A percentile compares a stretch with the other conserved stretches of the same genome.
Conservation (phyloP, 2,113 vertebrate species). For the Sceloporus undulatus region DNA sequence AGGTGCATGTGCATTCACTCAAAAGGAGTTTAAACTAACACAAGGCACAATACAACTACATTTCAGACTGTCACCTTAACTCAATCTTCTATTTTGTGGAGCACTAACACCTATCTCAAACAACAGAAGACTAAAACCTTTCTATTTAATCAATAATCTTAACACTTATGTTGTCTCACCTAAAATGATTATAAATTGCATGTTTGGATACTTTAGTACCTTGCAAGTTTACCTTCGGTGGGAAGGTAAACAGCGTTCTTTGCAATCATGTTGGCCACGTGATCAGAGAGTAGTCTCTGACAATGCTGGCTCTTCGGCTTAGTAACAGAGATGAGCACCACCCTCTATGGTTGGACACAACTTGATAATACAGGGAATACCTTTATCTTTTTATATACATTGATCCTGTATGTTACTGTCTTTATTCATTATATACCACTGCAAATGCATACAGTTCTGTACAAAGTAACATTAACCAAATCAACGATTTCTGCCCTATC, state of each 20-base stretch:
- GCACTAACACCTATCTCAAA: not conserved
- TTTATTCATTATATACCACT: not conserved
- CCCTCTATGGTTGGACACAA: no score
- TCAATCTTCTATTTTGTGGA: not conserved
- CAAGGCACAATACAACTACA: not conserved
- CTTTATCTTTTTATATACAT: no score
- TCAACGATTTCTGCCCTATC: not conserved
- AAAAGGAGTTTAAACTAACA: not conserved
- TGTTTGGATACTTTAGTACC: not conserved
- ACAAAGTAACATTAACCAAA: not conserved
- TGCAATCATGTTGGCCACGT: no score
- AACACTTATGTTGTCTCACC: not conserved
- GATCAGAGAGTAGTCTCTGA: no score
- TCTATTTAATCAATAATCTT: not conserved
- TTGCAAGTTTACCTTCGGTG: not conserved
- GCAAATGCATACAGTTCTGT: not conserved
- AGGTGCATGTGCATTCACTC: not conserved
- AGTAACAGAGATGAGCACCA: no score
- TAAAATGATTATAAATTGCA: not conserved
- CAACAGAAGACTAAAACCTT: not conserved
- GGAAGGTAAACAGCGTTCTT: no score
- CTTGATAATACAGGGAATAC: no score
- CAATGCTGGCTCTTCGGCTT: no score
- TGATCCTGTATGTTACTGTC: not conserved
- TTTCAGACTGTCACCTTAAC: not conserved